These are phyloP conservation scores for Dasypolia templi DNA, from an alignment of 2,888 invertebrate genomes.

Conservation along the genomic window DNA sequence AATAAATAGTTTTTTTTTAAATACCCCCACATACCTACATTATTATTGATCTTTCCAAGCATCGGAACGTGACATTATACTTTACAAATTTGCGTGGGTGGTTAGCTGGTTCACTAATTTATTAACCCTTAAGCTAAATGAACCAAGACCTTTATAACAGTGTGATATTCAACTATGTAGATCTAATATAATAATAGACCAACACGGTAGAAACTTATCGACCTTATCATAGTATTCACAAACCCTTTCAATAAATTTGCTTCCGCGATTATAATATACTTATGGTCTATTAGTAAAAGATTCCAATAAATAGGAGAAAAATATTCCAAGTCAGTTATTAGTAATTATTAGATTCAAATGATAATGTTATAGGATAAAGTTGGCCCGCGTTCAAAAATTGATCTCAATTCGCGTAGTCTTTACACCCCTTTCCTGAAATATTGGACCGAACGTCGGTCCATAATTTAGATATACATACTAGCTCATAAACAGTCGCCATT, in stretches of 20 bases:
- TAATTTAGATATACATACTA: conserved; percentile 65
- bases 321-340: not conserved
- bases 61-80: conserved; percentile 4
- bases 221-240: not conserved
- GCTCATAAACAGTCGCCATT: conserved; percentile 42
- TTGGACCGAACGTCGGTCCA: conserved; percentile 71
- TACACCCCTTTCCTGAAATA: conserved; percentile 76
- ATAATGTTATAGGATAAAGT: conserved; percentile 31
- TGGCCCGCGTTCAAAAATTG: conserved; percentile 64
- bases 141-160: conserved; percentile 12
- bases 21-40: not conserved
- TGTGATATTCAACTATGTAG: conserved; percentile 30
- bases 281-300: not conserved
- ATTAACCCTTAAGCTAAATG: conserved; percentile 8
- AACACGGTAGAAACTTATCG: not conserved
- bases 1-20: not conserved
- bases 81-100: not conserved
- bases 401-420: conserved; percentile 76
- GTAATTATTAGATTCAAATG: conserved; percentile 19
- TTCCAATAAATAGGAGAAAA: not conserved
- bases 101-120: conserved; percentile 4
- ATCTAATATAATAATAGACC: not conserved
- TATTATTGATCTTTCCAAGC: not conserved
- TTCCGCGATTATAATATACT: not conserved
- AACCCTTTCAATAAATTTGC: not conserved